Evolutionary conservation across 2,797 vertebrate species (phyloP), one percentile per base, ranked within the genome.

Genomic region (Spondyliosoma cantharus): DNA sequence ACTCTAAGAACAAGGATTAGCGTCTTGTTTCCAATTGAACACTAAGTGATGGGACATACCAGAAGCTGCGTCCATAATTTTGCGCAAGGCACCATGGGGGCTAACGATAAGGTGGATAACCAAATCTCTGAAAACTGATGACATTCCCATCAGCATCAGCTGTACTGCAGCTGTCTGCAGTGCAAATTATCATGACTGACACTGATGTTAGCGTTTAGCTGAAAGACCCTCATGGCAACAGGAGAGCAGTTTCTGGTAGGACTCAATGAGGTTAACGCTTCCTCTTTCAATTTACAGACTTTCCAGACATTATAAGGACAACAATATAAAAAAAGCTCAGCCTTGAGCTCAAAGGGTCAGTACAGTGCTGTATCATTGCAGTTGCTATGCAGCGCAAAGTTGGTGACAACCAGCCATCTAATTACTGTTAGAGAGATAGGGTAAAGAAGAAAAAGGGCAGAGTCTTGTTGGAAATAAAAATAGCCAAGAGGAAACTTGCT

Each of bases 361-460:
- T 64, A 27, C 43, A 45, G 54, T 0, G 8, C n/a, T 70, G 5
- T 37, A 14, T 50, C 53, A 16, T 7, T 54, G 45, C 2, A 15
- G 84, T 61, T 72, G 78, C 71, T 52, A 50, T 0, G 52, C 70
- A 74, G 58, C 71, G 42, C 59, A 43, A 61, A 61, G 43, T 20
- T 68, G 25, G 16, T 32, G 50, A 67, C 29, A 69, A 52, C 22
- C 52, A 65, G 32, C 53, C 29, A 15, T 48, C 56, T 60, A 50
- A 78, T 81, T 68, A 42, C 37, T 1, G 43, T 32, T 57, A 27
- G 32, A n/a, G 20, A 57, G 24, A 57, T 9, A 62, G 27, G 17
- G 24, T 7, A 0, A 59, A 60, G 49, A 13, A 27, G 61, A 63
- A 53, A 54, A 53, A 46, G 14, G 14, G 27, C 17, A 46, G 25